Base-by-base conservation (phyloP, 2,113 vertebrate genomes). In the Eclectus roratus region DNA sequence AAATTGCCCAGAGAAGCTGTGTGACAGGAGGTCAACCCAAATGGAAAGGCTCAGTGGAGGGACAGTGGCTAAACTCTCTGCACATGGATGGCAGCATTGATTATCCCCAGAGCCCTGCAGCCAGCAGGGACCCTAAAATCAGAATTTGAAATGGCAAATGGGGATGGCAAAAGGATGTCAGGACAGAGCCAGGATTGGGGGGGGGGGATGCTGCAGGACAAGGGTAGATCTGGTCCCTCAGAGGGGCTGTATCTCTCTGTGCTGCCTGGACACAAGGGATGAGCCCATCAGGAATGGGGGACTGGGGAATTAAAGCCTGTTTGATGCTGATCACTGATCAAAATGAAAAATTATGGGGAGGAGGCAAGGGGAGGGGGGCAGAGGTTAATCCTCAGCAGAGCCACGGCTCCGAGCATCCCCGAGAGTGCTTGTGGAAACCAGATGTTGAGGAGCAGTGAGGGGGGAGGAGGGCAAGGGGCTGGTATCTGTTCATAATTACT, bases 401-500 rank as follows among this genome's bases (percentile, higher is more conserved):
- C 76, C 69, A 64, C 2, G 2, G 82, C 90, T 56, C 80, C 0
- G 0, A 41, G 81, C 58, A 84, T 81, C 97, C 84, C 81, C 1
- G 4, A 83, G 96, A 96, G 97, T 37, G 66, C 97, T 97, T 98
- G 98, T 99, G 98, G 97, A 98, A 94, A 98, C 98, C 99, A 99
- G 99, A 99, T 99, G 99, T 98, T 96, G 97, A 89, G 82, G 94
- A 97, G 93, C 96, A 85, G 97, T 89, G 76, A 2, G 71, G 60
- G 93, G 90, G 86, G 95, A 46, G 72, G 73, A 49, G 44, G 29
- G 71, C 13, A 4, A n/a, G 93, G 89, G 95, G 94, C 86, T 79
- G 80, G 96, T 97, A 71, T 95, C 99, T 99, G 99, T 98, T 99
- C 98, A 97, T 98, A 99, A 99, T 99, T 99, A 99, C 98, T 96